Evolutionary conservation across 2,797 vertebrate species (phyloP), one percentile per base, ranked within the genome.

Genomic region (Lophius americanus): DNA sequence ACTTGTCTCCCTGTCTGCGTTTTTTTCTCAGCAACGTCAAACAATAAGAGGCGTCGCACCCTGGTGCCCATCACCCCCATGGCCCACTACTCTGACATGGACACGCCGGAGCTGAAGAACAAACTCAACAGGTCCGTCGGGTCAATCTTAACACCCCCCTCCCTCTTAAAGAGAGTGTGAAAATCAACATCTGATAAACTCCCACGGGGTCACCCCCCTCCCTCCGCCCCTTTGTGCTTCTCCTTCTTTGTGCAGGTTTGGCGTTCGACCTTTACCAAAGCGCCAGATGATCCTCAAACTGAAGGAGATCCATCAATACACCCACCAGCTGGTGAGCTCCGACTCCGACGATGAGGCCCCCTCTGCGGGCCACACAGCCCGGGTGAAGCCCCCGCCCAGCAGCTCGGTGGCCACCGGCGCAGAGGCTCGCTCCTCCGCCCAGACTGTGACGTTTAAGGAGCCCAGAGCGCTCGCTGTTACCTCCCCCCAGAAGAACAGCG

Each of bases 271-370:
- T 32, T 91, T 99, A 72, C 96, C 96, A 0, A 99, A 97, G 77
- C 94, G 93, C 63, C 94, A 98, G 91, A 99, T 99, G 98, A 91
- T 99, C 71, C 87, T 97, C 68, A 99, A 98, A 78, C 93, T 99
- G 89, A 98, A 95, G 91, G 96, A 99, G 92, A 99, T 99, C 83
- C 97, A 98, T 87, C 94, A 96, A 73, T 98, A 97, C 81, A 99
- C 97, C n/a, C 98, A 98, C 87, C 95, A 91, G 90, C 91, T 94
- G 4, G 50, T 82, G 88, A 93, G 90, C 86, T 95, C 95, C 0
- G 94, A 95, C 73, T 95, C 93, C 0, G 95, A 96, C 49, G 93
- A 91, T 0, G 94, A 94, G 46, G 68, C 79, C 1, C 62, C 66
- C 0, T 44, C 68, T 13, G 60, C 8, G 12, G 53, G 52, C 37